Evolutionary conservation across 2,797 vertebrate species (phyloP), one percentile per base, ranked within the genome.

Genomic region (Perodicticus potto): DNA sequence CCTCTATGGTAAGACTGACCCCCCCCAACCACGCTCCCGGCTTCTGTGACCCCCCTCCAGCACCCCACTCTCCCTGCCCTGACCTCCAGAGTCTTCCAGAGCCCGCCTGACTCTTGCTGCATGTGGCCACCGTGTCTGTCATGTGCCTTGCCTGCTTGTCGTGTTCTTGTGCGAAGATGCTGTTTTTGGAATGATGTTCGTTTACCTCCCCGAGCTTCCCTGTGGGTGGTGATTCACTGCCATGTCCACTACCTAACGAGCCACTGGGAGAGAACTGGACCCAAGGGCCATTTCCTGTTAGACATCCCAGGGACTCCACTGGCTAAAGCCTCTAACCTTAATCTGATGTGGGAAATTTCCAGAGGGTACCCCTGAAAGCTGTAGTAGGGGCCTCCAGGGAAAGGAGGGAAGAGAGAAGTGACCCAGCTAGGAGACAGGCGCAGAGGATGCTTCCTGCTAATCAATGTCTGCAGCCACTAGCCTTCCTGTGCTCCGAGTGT

Each of bases 1-100:
- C 99, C 99, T 99, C 99, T 99, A 99, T 99, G 99, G 99, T 99
- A 99, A 99, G 99, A 99, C 99, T 98, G 70, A 99, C 99, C 99
- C 98, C 97, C 98, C 97, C 98, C 97, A 96, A 98, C 97, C 98
- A 98, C 96, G 93, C 94, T 98, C 96, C 98, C 97, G 98, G 98
- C 98, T 98, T 98, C 98, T 97, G 98, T 98, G 98, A 97, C 97
- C 97, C 96, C 96, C 97, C 94, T 97, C 97, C 97, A 98, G 98
- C 96, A 98, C 98, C 97, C 98, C 97, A 97, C 97, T 98, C 95
- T 97, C 96, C 97, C 94, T 63, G 20, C 94, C 91, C 97, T 91
- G 34, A 85, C 92, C 96, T 98, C 97, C 3, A 97, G 97, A 97
- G 97, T 98, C 97, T 98, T 96, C 97, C 95, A 96, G 98, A 98